Evolutionary conservation across 2,113 vertebrate species (phyloP), one percentile per base, ranked within the genome.

Genomic region (Stegastes partitus): DNA sequence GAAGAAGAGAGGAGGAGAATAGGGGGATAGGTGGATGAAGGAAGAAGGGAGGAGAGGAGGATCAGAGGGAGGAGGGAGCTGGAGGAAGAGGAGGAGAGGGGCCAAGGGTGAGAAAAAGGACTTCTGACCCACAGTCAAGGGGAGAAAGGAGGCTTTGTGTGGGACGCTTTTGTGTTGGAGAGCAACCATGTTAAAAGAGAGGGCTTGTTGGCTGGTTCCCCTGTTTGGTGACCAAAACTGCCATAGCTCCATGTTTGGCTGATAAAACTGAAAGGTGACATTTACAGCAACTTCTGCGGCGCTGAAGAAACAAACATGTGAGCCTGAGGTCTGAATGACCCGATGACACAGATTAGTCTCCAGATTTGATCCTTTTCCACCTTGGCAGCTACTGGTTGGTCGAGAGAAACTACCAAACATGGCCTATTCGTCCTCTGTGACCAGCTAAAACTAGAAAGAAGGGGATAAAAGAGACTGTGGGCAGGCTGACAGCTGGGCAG

Each of bases 61-160:
- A 34, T 34, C 31, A 95, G 95, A 96, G 94, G 94, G 96, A 34
- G 47, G 57, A 95, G 96, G 95, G 95, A 95, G 96, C 94, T 94
- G 94, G 91, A 94, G 95, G 95, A 94, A 70, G 94, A 94, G 94
- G 95, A 95, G 95, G 96, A 95, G 95, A 96, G 94, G 94, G 96
- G 95, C 94, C 95, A 93, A 95, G 95, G 96, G 96, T 96, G 93
- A 95, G 94, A 95, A 95, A 96, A 94, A 94, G 95, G 95, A 99
- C 98, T 99, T 98, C 96, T 98, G 97, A 99, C 96, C 96, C 97
- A 97, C 94, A 95, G 95, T 96, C 93, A 93, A 95, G 95, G 95
- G 96, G 96, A 95, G 96, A 96, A 97, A 95, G 94, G 93, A 91
- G 94, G 91, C 94, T 96, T 96, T 97, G 95, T 96, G 93, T 93